Conservation (phyloP, 2,797 vertebrate genomes). For the Rhodeus uyekii region DNA sequence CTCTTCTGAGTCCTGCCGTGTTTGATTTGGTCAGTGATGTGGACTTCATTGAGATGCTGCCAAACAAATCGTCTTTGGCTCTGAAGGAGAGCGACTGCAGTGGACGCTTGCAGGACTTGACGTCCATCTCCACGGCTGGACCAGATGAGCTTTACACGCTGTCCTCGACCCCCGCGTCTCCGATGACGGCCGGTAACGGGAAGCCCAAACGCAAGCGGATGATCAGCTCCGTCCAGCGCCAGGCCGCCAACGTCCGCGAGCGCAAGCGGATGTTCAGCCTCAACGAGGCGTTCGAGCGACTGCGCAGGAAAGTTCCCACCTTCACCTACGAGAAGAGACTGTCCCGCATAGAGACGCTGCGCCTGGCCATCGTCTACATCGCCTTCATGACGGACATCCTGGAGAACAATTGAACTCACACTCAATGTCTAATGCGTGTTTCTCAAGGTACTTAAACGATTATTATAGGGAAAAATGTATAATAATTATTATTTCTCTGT, state of each 20-base stretch:
- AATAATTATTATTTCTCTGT: background rate
- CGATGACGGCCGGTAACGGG: conserved; percentile 58
- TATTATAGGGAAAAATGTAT: background rate
- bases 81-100: conserved; percentile 62
- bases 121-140: conserved; percentile 48
- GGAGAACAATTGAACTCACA: conserved; percentile 64
- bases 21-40: conserved; percentile 79
- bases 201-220: conserved; percentile 86
- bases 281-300: conserved; percentile 93
- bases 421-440: background rate
- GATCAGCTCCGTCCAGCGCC: conserved; percentile 90
- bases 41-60: conserved; percentile 67
- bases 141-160: conserved; percentile 30
- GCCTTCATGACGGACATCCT: conserved; percentile 95
- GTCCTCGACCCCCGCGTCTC: conserved; percentile 41
- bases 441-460: background rate
- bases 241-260: conserved; percentile 93
- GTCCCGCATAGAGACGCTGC: conserved; percentile 93
- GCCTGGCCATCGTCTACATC: conserved; percentile 94
- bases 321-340: conserved; percentile 97
- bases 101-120: conserved; percentile 61
- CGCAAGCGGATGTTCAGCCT: conserved; percentile 94
- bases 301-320: conserved; percentile 93
- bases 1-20: conserved; percentile 69
- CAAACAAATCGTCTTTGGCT: conserved; percentile 56